A percentile compares a stretch with the other conserved stretches of the same genome.
Conservation (phyloP, 2,797 vertebrate species). For the Xenops minutus region DNA sequence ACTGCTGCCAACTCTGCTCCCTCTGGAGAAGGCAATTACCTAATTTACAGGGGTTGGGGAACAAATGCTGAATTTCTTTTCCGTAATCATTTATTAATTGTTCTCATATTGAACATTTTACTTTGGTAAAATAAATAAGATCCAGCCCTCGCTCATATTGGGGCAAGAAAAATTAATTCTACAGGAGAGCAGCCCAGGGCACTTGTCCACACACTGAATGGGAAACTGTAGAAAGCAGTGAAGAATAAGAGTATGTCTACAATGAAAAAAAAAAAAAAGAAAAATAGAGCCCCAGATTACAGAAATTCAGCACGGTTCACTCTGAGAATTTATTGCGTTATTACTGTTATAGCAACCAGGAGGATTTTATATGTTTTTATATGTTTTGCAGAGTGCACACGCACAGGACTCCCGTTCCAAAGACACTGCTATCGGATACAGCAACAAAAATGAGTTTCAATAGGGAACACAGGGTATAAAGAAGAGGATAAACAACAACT, state of each 20-base stretch:
- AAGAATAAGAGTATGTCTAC: not conserved
- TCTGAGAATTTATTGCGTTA: not conserved
- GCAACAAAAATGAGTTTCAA: not conserved
- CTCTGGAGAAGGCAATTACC: conserved; percentile 24
- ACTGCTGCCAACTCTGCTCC: not conserved
- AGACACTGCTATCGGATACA: fast-evolving
- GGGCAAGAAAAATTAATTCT: not conserved
- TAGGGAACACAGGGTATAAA: not conserved
- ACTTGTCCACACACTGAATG: fast-evolving
- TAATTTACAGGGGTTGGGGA: not conserved
- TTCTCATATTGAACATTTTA: conserved; percentile 21
- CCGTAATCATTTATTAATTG: conserved; percentile 43
- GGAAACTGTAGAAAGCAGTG: not conserved
- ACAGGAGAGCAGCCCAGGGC: not conserved
- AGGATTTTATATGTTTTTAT: not conserved
- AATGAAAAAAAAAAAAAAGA: fast-evolving
- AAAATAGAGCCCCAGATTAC: not conserved
- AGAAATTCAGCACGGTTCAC: not conserved
- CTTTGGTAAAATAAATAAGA: conserved; percentile 23
- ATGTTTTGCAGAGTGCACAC: not conserved
- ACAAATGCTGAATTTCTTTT: not conserved
- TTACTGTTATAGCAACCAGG: not conserved
- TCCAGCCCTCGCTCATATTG: not conserved
- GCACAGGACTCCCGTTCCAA: not conserved
- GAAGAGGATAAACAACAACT: not conserved